phyloP scores from a whole-genome alignment of 2,797 vertebrate species.

The Periparus ater region DNA sequence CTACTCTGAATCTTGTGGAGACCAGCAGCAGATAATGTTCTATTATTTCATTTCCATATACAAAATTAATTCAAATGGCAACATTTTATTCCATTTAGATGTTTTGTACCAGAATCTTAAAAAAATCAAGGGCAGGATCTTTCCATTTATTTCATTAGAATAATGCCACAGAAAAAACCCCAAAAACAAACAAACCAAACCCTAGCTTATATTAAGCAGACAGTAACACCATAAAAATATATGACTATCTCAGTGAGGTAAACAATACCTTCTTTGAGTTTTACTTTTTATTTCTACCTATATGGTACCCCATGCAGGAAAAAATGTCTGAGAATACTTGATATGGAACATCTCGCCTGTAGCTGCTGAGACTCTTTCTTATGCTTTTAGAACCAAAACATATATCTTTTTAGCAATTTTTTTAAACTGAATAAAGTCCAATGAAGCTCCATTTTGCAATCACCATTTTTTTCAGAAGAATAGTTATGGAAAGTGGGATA shows the following conservation, averaged over 20 bases:
- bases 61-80: conserved; percentile 40
- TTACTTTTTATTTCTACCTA: conserved; percentile 27
- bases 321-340: neutral
- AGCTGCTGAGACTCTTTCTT: neutral
- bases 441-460: neutral
- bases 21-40: neutral
- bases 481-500: neutral
- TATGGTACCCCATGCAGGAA: neutral
- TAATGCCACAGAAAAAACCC: neutral
- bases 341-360: neutral
- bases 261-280: conserved; percentile 2
- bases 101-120: neutral
- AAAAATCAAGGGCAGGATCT: neutral
- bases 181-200: neutral
- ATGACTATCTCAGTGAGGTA: neutral
- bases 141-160: conserved; percentile 40
- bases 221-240: conserved; percentile 14
- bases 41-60: conserved; percentile 17
- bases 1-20: neutral
- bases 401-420: neutral
- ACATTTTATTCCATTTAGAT: conserved; percentile 56
- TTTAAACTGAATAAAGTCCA: neutral
- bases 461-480: neutral
- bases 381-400: neutral
- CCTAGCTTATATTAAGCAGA: neutral